Conservation (phyloP, 2,113 vertebrate genomes). For the Anas platyrhynchos region DNA sequence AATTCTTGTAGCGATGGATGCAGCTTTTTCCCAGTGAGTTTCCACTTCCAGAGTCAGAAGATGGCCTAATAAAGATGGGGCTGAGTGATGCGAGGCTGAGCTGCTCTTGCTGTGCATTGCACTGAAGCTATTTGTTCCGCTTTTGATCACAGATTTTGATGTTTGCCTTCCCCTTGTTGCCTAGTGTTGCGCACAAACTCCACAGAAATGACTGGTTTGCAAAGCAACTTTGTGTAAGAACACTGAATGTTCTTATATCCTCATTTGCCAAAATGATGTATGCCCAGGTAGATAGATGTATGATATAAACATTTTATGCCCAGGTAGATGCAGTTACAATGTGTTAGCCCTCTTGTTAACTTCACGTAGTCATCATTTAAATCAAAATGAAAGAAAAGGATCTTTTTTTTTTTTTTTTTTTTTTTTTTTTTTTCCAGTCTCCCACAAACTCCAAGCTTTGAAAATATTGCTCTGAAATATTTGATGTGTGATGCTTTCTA, state of each 20-base stretch:
- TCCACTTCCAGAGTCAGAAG: background rate
- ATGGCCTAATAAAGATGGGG: background rate
- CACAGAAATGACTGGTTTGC: background rate
- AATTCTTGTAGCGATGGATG: fast-evolving
- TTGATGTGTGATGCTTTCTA: background rate
- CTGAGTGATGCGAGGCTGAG: background rate
- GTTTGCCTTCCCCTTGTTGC: background rate
- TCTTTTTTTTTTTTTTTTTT: too few species aligned
- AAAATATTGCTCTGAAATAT: background rate
- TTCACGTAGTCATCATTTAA: background rate
- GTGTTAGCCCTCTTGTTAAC: background rate
- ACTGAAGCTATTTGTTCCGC: background rate
- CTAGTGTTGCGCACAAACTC: fast-evolving
- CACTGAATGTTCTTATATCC: background rate
- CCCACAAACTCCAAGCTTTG: background rate
- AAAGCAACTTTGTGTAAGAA: fast-evolving
- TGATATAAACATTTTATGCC: background rate
- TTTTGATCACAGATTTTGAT: background rate
- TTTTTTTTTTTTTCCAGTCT: background rate
- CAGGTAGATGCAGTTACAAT: background rate
- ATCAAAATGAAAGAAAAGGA: background rate
- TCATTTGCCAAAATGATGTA: background rate
- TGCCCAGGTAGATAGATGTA: too few species aligned
- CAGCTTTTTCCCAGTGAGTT: background rate
- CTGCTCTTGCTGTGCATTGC: background rate